These are phyloP conservation scores for Bergia sp. DNA, from an alignment of 92 coral and sea anemone species.

Conservation along the genomic window DNA sequence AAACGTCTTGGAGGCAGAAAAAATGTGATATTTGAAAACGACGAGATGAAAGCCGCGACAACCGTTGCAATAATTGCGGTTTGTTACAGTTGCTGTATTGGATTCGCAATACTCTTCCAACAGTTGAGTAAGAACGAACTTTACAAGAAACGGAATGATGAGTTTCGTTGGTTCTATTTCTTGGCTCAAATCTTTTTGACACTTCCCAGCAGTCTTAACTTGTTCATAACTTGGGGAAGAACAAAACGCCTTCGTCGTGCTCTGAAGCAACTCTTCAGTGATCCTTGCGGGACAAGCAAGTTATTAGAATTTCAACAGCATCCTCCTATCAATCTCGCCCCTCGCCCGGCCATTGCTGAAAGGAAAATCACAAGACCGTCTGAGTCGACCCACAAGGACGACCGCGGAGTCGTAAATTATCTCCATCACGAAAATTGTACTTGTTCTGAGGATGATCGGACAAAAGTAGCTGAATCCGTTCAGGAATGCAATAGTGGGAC, in stretches of 20 bases:
- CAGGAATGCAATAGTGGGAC: not conserved
- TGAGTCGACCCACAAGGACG: not conserved
- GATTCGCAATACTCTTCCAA: constrained; percentile 23
- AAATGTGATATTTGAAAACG: constrained; percentile 8
- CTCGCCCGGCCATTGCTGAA: not conserved
- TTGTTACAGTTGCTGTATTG: constrained; percentile 23
- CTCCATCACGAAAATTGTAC: not conserved
- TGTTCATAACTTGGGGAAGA: constrained; percentile 18
- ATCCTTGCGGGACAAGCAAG: constrained; percentile 29
- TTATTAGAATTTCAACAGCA: constrained; percentile 28
- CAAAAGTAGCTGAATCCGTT: constrained; percentile 11
- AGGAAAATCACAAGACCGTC: constrained; percentile 6
- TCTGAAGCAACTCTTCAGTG: not conserved
- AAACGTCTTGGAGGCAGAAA: constrained; percentile 17
- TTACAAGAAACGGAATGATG: not conserved
- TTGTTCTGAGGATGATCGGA: constrained; percentile 7
- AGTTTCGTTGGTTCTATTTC: constrained; percentile 21
- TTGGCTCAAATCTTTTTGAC: constrained; percentile 1
- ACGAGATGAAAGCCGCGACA: constrained; percentile 36
- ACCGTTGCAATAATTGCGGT: constrained; percentile 12
- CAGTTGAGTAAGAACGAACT: constrained; percentile 9
- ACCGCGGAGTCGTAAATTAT: not conserved
- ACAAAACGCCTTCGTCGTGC: constrained; percentile 36
- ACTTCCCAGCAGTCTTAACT: constrained; percentile 7
- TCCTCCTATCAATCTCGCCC: constrained; percentile 28